These are phyloP conservation scores for Aphelinus certus DNA, from an alignment of 1,140 invertebrate genomes.

Conservation along the genomic window DNA sequence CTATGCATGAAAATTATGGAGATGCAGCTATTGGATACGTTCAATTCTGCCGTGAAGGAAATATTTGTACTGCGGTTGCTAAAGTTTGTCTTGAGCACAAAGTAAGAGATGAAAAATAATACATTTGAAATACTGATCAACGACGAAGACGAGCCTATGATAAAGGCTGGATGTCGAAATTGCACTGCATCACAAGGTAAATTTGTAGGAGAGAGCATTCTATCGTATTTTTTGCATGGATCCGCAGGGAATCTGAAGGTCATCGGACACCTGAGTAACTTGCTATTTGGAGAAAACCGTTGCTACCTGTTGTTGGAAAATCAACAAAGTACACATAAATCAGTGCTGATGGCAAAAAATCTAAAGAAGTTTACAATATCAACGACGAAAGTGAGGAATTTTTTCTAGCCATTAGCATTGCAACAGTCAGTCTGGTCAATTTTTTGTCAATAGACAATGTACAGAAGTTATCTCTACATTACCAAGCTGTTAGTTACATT, in stretches of 20 bases:
- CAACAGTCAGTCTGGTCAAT: conserved; percentile 24
- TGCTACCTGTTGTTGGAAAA: conserved; percentile 31
- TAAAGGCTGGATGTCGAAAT: conserved; percentile 43
- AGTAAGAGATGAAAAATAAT: conserved; percentile 46
- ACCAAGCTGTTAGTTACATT: not conserved
- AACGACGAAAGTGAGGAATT: not conserved
- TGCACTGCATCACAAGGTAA: conserved; percentile 45
- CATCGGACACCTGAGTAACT: conserved; percentile 46
- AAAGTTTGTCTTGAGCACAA: conserved; percentile 57
- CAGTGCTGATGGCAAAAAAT: not conserved
- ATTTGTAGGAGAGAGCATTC: conserved; percentile 52
- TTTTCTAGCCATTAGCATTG: not conserved
- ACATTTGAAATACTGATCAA: conserved; percentile 41
- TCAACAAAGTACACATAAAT: not conserved
- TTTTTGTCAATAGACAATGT: not conserved
- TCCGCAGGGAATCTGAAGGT: conserved; percentile 53
- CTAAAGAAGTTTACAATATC: not conserved
- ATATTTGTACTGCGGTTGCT: conserved; percentile 44
- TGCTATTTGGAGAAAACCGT: conserved; percentile 55
- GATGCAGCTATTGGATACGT: conserved; percentile 53
- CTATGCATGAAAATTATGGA: conserved; percentile 47
- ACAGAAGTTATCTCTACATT: not conserved
- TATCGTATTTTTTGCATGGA: conserved; percentile 56
- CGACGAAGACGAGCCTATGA: conserved; percentile 41
- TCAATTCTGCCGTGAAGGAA: conserved; percentile 45